phyloP scores from a whole-genome alignment of 2,888 invertebrate species.

The Leptopilina syphax region DNA sequence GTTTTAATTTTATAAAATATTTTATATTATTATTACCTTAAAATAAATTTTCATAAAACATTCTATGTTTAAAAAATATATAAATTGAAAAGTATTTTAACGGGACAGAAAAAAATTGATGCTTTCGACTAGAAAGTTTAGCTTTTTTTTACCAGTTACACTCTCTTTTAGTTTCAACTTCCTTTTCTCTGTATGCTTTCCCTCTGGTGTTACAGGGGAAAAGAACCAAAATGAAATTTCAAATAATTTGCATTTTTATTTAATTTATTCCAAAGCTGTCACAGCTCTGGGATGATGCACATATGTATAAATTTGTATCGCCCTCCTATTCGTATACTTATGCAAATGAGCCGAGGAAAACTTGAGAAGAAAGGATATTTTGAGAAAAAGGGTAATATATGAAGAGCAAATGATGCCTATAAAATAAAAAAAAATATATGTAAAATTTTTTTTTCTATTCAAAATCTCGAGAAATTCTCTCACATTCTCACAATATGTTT shows the following conservation, averaged over 20 bases:
- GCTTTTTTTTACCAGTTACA: too few relatives aligned
- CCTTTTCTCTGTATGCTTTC: not conserved
- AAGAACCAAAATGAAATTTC: conserved; percentile 13
- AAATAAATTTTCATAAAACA: too few relatives aligned
- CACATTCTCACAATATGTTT: too few relatives aligned
- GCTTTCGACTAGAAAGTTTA: too few relatives aligned
- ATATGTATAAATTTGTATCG: conserved; percentile 21
- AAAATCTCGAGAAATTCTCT: too few relatives aligned
- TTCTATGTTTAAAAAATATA: too few relatives aligned
- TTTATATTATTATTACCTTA: too few relatives aligned
- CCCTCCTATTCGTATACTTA: conserved; percentile 12
- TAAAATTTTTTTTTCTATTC: too few relatives aligned
- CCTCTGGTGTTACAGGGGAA: not conserved
- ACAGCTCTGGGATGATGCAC: not conserved
- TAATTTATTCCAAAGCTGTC: conserved; percentile 23
- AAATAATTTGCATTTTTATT: conserved; percentile 38
- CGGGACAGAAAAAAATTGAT: too few relatives aligned
- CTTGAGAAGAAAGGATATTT: not conserved
- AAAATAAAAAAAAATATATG: not conserved
- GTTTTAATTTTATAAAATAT: too few relatives aligned
- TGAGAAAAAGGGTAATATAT: not conserved
- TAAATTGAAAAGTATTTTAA: too few relatives aligned
- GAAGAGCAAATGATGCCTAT: conserved; percentile 2
- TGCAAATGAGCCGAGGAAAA: not conserved
- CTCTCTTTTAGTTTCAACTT: not conserved